Percentiles rank a stretch among this genome's conserved stretches.
phyloP scores from a whole-genome alignment of 2,113 vertebrate species.

The Chunga burmeisteri region DNA sequence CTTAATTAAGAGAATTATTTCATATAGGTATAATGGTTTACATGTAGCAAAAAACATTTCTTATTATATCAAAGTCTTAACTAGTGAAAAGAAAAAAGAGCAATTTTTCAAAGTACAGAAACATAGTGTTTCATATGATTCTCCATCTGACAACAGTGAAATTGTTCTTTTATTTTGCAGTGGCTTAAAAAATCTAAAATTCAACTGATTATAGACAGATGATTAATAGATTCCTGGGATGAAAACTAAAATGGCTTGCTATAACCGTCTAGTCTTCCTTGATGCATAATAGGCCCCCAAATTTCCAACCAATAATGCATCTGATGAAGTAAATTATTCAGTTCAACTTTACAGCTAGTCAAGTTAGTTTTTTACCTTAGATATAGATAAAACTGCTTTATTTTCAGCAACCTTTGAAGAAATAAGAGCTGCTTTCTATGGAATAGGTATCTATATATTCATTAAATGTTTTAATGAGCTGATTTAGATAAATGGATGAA shows the following conservation, averaged over 20 bases:
- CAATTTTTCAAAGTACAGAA: not conserved
- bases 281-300: not conserved
- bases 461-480: slow-evolving; percentile 27
- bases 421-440: not conserved
- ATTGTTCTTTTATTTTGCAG: not conserved
- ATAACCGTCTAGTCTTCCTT: not conserved
- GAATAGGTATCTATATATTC: not conserved
- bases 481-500: slow-evolving; percentile 21
- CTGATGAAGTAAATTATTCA: not conserved
- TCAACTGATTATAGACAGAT: not conserved
- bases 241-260: not conserved
- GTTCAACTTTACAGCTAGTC: not conserved
- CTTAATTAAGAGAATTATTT: not conserved
- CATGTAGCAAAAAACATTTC: not conserved
- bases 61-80: not conserved
- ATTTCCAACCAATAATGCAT: not conserved
- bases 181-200: not conserved
- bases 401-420: slow-evolving; percentile 32
- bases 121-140: not conserved
- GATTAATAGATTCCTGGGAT: not conserved
- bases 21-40: not conserved
- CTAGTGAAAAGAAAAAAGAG: not conserved
- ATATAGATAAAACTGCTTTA: not conserved
- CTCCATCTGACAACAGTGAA: not conserved
- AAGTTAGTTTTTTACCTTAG: not conserved